Conservation (phyloP, 2,113 vertebrate species). For the Anolis sagrei region DNA sequence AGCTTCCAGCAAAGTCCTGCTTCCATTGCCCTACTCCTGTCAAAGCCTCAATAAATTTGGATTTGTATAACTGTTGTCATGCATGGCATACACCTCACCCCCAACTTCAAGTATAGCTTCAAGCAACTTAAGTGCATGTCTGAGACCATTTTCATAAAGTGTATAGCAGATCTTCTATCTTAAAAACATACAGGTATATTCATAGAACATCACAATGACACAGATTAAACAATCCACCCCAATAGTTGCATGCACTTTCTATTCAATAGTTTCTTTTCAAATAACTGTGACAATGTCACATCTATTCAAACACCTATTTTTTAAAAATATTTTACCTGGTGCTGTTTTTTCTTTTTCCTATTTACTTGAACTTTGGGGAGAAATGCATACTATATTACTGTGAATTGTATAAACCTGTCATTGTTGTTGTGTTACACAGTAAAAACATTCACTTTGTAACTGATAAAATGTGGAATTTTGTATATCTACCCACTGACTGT, state of each 20-base stretch:
- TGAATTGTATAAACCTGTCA: constrained; percentile 43
- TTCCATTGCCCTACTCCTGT: neutral
- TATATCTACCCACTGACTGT: too few relatives aligned
- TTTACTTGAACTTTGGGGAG: constrained; percentile 31
- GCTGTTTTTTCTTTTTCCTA: constrained; percentile 42
- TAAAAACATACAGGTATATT: neutral
- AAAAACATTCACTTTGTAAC: constrained; percentile 31
- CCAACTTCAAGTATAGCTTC: neutral
- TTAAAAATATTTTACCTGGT: constrained; percentile 44
- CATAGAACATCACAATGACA: constrained; percentile 10
- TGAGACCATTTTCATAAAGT: constrained; percentile 1
- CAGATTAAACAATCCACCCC: constrained; percentile 38
- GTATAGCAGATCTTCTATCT: neutral
- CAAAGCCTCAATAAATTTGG: neutral
- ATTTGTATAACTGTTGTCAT: neutral
- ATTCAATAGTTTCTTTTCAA: constrained; percentile 12
- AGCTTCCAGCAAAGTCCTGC: neutral
- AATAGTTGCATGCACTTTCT: constrained; percentile 44
- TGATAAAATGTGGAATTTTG: constrained; percentile 28
- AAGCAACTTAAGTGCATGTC: neutral
- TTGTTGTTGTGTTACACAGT: constrained; percentile 47
- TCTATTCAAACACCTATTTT: constrained; percentile 45
- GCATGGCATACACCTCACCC: rapidly evolving
- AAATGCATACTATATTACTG: constrained; percentile 39
- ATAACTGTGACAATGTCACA: constrained; percentile 36